A percentile compares a stretch with the other conserved stretches of the same genome.
These are phyloP conservation scores for Calephelis nemesis DNA, from an alignment of 1,140 invertebrate species.

Conservation along the genomic window DNA sequence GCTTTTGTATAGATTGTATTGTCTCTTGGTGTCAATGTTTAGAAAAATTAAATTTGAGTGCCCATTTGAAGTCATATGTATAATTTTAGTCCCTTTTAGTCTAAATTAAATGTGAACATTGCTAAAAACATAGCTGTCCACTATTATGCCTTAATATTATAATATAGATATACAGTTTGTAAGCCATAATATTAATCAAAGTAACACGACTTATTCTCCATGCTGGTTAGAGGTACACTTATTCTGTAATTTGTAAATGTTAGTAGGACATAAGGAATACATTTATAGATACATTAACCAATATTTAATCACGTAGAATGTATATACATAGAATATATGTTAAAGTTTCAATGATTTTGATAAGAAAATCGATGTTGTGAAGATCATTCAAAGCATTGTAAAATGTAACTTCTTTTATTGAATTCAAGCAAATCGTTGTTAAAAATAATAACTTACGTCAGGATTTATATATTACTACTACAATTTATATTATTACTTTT, in stretches of 20 bases:
- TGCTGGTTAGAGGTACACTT: slow-evolving; percentile 75
- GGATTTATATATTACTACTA: no score
- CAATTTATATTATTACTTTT: no score
- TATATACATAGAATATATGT: slow-evolving; percentile 1
- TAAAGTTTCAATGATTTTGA: not conserved
- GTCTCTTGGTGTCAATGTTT: slow-evolving; percentile 57
- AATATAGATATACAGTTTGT: slow-evolving; percentile 11
- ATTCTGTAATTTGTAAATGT: slow-evolving; percentile 64
- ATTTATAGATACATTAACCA: not conserved
- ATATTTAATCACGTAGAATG: not conserved
- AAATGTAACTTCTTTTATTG: no score
- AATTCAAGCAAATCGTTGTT: no score
- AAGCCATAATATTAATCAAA: slow-evolving; percentile 31
- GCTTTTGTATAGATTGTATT: slow-evolving; percentile 72
- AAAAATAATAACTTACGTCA: no score
- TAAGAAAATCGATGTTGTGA: no score
- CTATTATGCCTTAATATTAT: slow-evolving; percentile 53
- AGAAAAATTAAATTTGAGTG: slow-evolving; percentile 19
- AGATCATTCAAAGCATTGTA: no score
- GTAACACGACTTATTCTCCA: slow-evolving; percentile 43
- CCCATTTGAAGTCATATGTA: slow-evolving; percentile 4
- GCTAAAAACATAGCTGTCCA: slow-evolving; percentile 12
- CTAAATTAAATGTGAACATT: slow-evolving; percentile 3
- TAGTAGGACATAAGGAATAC: slow-evolving; percentile 26
- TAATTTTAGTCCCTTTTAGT: slow-evolving; percentile 18